phyloP scores from a whole-genome alignment of 2,797 vertebrate species.

The Molossus alvarezi region DNA sequence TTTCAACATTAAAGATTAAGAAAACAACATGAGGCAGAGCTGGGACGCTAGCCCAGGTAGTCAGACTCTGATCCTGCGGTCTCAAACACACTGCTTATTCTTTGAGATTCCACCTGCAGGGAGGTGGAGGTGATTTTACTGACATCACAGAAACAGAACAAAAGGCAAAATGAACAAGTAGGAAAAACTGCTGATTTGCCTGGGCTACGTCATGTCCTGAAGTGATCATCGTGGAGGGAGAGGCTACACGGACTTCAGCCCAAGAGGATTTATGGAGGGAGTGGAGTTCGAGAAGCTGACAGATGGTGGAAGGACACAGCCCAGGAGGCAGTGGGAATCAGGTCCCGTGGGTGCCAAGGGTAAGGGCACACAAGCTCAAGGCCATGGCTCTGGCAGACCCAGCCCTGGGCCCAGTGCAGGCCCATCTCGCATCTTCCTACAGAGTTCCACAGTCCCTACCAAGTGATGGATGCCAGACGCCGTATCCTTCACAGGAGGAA shows the following conservation, averaged over 20 bases:
- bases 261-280: neutral
- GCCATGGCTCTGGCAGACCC: neutral
- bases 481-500: conserved; percentile 71
- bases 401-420: neutral
- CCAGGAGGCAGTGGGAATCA: neutral
- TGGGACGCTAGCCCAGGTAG: neutral
- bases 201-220: neutral
- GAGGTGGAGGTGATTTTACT: neutral
- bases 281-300: neutral
- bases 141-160: neutral
- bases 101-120: neutral
- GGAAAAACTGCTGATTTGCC: neutral
- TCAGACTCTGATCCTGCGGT: neutral
- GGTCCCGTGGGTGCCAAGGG: neutral
- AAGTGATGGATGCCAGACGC: conserved; percentile 85
- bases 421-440: neutral
- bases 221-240: neutral
- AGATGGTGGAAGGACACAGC: neutral
- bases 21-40: neutral
- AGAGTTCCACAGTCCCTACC: conserved; percentile 61
- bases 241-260: neutral
- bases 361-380: neutral
- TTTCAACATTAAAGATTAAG: too few species aligned
- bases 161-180: neutral
- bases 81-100: neutral